Evolutionary conservation across 2,113 vertebrate species (phyloP), one percentile per base, ranked within the genome.

Genomic region (Limnothrissa miodon): DNA sequence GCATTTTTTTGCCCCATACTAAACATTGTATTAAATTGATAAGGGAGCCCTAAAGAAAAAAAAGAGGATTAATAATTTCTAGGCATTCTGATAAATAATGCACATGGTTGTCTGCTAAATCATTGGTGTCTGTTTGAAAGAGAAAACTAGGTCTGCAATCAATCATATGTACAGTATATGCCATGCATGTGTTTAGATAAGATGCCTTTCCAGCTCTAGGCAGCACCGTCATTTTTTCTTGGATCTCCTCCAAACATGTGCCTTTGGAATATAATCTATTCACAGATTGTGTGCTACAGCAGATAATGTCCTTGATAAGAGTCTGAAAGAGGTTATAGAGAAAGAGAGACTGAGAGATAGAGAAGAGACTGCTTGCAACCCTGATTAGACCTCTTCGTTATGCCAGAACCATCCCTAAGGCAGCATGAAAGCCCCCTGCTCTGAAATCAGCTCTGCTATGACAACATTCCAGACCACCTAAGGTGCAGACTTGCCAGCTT

Each of bases 341-440:
- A 82, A 51, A 70, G 29, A 53, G 5, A 83, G 39, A 45, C 36
- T 78, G 11, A 46, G 9, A 84, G 15, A 25, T 66, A 48, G 15
- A 33, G 45, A 51, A 6, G 29, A 39, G 53, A 11, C 36, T 39
- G 23, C 4, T 36, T 33, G 13, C 62, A 70, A 17, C 25, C 36
- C 56, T 25, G 56, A 53, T 70, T 70, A 5, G 33, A 70, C 33
- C 33, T 36, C 62, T 70, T 70, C 62, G 29, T 33, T 70, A 36
- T 70, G 62, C 62, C 62, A 70, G 36, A 36, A 29, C 59, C 7
- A 66, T 53, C 51, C 51, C 51, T 21, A 53, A 4, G 51, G 59
- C 59, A 33, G 25, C 25, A n/a, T 98, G 97, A 0, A 93, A 0
- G 96, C 95, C 87, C 95, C 96, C 91, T 96, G 25, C 62, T 70